Percentiles rank a stretch among this genome's conserved stretches.
Conservation (phyloP, 1,140 invertebrate genomes). For the Battus philenor region DNA sequence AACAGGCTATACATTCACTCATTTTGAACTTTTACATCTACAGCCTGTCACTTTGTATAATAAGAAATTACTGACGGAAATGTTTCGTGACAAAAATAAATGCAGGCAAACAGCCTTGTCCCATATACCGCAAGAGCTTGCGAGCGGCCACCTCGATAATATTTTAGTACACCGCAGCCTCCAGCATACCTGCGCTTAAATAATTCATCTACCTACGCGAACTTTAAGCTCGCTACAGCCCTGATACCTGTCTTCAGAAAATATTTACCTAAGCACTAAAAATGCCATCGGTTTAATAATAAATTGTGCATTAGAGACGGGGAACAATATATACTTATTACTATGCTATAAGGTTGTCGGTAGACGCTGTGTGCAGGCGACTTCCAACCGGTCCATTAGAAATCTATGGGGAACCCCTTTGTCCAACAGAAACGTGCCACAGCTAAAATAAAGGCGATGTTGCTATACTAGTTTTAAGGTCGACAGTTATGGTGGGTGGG, state of each 20-base stretch:
- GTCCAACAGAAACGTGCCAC: no score
- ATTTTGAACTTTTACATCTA: no score
- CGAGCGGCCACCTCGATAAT: slow-evolving; percentile 25
- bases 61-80: not conserved
- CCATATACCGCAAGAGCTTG: slow-evolving; percentile 23
- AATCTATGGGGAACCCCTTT: no score
- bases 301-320: no score
- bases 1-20: no score
- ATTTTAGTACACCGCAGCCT: slow-evolving; percentile 28
- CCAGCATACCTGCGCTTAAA: slow-evolving; percentile 26
- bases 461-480: no score
- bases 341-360: no score
- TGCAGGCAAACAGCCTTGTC: slow-evolving; percentile 31
- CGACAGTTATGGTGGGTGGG: no score
- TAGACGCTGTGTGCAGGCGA: no score
- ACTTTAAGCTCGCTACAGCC: slow-evolving; percentile 15
- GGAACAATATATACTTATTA: no score
- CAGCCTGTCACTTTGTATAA: not conserved
- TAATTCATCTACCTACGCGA: slow-evolving; percentile 35
- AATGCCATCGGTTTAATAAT: slow-evolving; percentile 29
- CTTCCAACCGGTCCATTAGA: no score
- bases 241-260: slow-evolving; percentile 15
- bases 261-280: slow-evolving; percentile 22
- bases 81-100: slow-evolving; percentile 3
- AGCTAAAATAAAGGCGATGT: no score